Base-by-base conservation (phyloP, 2,888 invertebrate genomes). In the Nomada flava region DNA sequence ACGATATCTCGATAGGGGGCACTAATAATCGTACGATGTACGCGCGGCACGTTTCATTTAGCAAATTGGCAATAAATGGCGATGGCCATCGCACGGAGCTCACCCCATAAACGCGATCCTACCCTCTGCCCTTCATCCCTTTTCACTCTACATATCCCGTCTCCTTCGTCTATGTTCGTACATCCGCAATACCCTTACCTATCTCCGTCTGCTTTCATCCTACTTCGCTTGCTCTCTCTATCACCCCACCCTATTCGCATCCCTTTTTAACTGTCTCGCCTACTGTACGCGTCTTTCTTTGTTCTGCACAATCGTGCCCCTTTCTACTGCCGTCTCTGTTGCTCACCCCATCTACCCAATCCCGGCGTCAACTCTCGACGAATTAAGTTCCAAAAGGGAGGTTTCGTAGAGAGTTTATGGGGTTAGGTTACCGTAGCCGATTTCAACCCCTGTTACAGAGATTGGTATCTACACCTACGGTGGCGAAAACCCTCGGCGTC, bases 11-110 rank as follows among this genome's bases (percentile, higher is more conserved):
- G 88, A 85, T 85, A 85, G 87, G 82, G 88, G 75, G 89, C 76
- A 86, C 89, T 89, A 91, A 91, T 92, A 91, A 92, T 90, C 90
- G 89, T 88, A 87, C 90, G 91, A 91, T 88, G 88, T 90, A 91
- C 90, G 90, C 88, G 89, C 88, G 90, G 91, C 90, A 90, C 92
- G 92, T 92, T 93, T 93, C 93, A 93, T 93, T 93, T 93, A 92
- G 92, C 93, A 93, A 93, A 93, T 93, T 93, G 93, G 90, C 93
- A 92, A 93, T 93, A 93, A 93, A 93, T 92, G 91, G 88, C 91
- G 90, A 92, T 92, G 91, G 92, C 90, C 91, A 92, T 92, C 89
- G 90, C 89, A 79, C 79, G 76, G 76, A 87, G 85, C 86, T 88
- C 89, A 83, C 86, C 88, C 90, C 86, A 88, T 88, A 89, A 90